Base-by-base conservation (phyloP, 2,797 vertebrate genomes). In the Thaleichthys pacificus region DNA sequence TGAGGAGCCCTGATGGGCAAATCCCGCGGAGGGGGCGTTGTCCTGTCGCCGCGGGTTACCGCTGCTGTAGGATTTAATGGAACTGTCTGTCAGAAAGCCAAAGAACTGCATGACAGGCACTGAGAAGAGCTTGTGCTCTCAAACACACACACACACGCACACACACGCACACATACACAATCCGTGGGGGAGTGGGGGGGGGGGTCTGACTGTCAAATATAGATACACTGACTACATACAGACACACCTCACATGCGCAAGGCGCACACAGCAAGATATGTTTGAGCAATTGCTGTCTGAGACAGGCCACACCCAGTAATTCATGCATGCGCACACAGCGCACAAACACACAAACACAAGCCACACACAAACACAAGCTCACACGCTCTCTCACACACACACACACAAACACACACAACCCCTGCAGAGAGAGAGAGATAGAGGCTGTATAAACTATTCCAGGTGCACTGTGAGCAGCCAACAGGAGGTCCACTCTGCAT, bases 61-160 rank as follows among this genome's bases (percentile, higher is more conserved):
- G 81, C 81, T 85, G 84, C 83, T 69, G 85, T 84, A 82, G 88
- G 89, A 91, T 91, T 93, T 93, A 93, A 93, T 93, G 91, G 90
- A 91, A 91, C 84, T 93, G 91, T 91, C 90, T 90, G 89, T 91
- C 90, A 91, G 79, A 82, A 77, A 84, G 87, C 82, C 77, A 68
- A 88, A 85, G 79, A 77, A 74, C 76, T 26, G 70, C 64, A 71
- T 74, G 77, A 81, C 73, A 71, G 71, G 49, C 70, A 21, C 60
- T 74, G 82, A 82, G 74, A 70, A 80, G 74, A 73, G 54, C 71
- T 28, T 49, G 42, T 47, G 30, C 65, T 66, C 51, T 58, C 38
- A 68, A 26, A 64, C 30, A 38, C 49, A 56, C 57, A 61, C 22
- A 47, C 22, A 62, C 58, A 12, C 51, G 30, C 19, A 35, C 57